These are phyloP conservation scores for Alosa sapidissima DNA, from an alignment of 2,797 vertebrate species.

Conservation along the genomic window DNA sequence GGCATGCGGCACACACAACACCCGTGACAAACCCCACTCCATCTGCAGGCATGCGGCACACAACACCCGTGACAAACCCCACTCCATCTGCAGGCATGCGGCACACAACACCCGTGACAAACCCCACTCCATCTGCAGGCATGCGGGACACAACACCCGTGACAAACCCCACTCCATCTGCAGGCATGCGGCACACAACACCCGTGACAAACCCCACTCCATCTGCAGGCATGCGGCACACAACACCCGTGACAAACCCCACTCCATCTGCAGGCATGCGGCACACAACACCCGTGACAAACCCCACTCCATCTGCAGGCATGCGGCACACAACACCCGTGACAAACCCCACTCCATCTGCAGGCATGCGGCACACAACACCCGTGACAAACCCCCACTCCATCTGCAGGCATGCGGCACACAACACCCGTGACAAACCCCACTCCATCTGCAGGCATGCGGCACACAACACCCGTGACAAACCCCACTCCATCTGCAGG, in stretches of 20 bases:
- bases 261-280: constrained; percentile 19
- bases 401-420: constrained; percentile 23
- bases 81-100: constrained; percentile 19
- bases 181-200: constrained; percentile 21
- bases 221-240: constrained; percentile 26
- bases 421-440: constrained; percentile 6
- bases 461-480: constrained; percentile 17
- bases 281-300: constrained; percentile 16
- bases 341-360: constrained; percentile 15
- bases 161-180: constrained; percentile 15
- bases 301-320: constrained; percentile 19
- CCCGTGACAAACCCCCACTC: no score
- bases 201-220: not conserved
- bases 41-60: constrained; percentile 26
- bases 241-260: not conserved
- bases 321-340: constrained; percentile 13
- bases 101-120: constrained; percentile 16
- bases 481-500: constrained; percentile 18
- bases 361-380: constrained; percentile 21
- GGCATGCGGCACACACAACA: constrained; percentile 17
- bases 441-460: constrained; percentile 19
- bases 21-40: not conserved
- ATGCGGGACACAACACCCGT: constrained; percentile 13
- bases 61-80: not conserved
- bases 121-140: constrained; percentile 19